Base-by-base conservation (phyloP, 2,113 vertebrate species). In the Lasiurus borealis region DNA sequence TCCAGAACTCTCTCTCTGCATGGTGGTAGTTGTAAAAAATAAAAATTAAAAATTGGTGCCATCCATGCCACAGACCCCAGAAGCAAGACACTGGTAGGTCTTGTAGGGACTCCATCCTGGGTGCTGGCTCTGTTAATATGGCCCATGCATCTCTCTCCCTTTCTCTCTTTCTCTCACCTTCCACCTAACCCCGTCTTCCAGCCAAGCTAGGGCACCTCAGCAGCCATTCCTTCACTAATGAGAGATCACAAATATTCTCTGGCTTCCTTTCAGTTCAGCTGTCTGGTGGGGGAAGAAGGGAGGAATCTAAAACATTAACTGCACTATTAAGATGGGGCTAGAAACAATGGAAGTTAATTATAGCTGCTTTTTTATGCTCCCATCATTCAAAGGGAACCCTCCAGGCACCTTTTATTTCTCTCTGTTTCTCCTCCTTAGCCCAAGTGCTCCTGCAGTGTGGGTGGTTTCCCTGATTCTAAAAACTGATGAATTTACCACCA, bases 271-370 rank as follows among this genome's bases (percentile, higher is more conserved):
- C 92, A 40, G n/a, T 69, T 89, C 73, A 40, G 0, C 21, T 50
- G 23, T 81, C 48, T 82, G 71, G 69, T 71, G 84, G 11, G 21
- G 36, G 57, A 86, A 29, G 29, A 69, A 73, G 25, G 90, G 76
- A 78, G n/a, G 73, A 81, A 19, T 7, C 81, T 9, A 77, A 97
- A 95, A 96, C 96, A 96, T 97, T 94, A 92, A 94, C 92, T 78
- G 96, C 96, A 50, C 95, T 87, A 94, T 97, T 97, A 97, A 91
- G 83, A 94, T 73, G 18, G 52, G 75, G 71, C 93, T 34, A 93
- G 92, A 91, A 95, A 97, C 96, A 96, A 94, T 72, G 90, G 66
- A 80, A 80, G 96, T 97, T 91, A 64, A 97, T 97, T 97, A 92
- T 80, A 95, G 95, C 46, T 88, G 59, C 77, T 2, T 78, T 57